phyloP scores from a whole-genome alignment of 2,113 vertebrate species.

The Argyrosomus japonicus region DNA sequence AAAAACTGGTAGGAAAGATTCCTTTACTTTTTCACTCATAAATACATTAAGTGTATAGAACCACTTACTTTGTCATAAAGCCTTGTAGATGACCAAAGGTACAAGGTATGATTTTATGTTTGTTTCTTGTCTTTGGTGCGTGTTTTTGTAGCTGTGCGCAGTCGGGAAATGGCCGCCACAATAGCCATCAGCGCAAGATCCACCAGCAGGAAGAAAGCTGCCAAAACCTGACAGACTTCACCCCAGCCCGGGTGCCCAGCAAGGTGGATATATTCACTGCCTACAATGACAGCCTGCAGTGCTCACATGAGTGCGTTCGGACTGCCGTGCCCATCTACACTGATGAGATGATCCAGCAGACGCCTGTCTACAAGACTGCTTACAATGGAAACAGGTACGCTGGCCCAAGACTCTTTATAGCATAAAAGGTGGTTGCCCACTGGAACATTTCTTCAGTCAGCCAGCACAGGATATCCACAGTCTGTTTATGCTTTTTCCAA shows the following conservation, averaged over 20 bases:
- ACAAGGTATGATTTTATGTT: slow-evolving; percentile 88
- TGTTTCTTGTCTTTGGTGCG: slow-evolving; percentile 87
- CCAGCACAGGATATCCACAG: not conserved
- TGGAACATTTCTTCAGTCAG: not conserved
- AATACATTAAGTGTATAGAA: fast-evolving
- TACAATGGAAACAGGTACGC: slow-evolving; percentile 97
- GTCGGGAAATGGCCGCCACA: slow-evolving; percentile 91
- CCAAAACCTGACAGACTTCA: slow-evolving; percentile 98
- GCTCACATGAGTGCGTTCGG: slow-evolving; percentile 96
- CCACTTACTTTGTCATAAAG: not conserved
- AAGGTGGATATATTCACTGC: slow-evolving; percentile 98
- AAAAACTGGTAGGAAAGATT: slow-evolving; percentile 98
- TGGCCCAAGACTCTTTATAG: not conserved
- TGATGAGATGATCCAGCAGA: slow-evolving; percentile 92
- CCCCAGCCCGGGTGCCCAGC: slow-evolving; percentile 93
- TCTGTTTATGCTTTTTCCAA: not conserved
- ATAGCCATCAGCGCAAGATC: slow-evolving; percentile 96
- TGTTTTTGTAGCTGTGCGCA: slow-evolving; percentile 93
- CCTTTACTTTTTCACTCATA: slow-evolving; percentile 52
- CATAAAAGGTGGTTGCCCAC: not conserved
- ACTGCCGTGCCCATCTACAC: slow-evolving; percentile 91
- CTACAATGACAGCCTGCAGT: slow-evolving; percentile 97
- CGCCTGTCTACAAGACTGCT: slow-evolving; percentile 91
- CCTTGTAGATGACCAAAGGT: slow-evolving; percentile 18
- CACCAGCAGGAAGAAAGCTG: slow-evolving; percentile 99